Evolutionary conservation across 2,888 invertebrate genomes (phyloP).

Genomic region (Sussaba pulchella): DNA sequence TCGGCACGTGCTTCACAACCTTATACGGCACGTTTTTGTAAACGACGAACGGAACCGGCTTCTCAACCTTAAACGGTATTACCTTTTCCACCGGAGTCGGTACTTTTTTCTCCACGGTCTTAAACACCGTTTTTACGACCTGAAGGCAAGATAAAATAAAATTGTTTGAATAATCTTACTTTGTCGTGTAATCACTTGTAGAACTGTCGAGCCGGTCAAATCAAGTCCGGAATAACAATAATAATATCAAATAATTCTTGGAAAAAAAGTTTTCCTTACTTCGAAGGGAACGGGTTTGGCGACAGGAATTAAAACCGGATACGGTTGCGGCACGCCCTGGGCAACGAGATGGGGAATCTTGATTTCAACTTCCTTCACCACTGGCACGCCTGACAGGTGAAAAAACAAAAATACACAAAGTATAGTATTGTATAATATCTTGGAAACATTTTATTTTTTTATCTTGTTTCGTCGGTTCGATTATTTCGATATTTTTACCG

Average conservation of each 20-base stretch:
- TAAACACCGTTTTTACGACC: conserved; percentile 75
- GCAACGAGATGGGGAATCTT: conserved; percentile 86
- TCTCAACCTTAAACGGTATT: conserved; percentile 88
- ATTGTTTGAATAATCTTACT: neutral
- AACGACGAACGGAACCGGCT: conserved; percentile 89
- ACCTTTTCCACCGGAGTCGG: conserved; percentile 89
- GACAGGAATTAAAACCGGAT: conserved; percentile 88
- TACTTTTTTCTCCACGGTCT: conserved; percentile 80
- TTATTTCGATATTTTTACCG: conserved; percentile 77
- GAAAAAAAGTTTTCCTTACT: conserved; percentile 62
- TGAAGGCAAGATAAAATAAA: conserved; percentile 49
- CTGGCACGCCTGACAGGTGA: conserved; percentile 84
- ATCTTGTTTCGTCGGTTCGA: neutral
- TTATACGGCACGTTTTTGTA: conserved; percentile 88
- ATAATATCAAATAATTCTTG: too few species aligned
- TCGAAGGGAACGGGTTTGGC: conserved; percentile 85
- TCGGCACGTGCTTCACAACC: conserved; percentile 88
- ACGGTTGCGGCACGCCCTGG: conserved; percentile 87
- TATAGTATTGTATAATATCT: neutral
- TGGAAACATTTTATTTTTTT: neutral
- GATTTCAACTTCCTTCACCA: conserved; percentile 86
- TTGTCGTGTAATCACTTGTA: conserved; percentile 1
- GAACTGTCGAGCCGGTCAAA: neutral
- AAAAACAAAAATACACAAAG: neutral
- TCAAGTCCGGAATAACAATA: too few species aligned